Conservation (phyloP, 2,888 invertebrate genomes). For the Abrostola tripartita region DNA sequence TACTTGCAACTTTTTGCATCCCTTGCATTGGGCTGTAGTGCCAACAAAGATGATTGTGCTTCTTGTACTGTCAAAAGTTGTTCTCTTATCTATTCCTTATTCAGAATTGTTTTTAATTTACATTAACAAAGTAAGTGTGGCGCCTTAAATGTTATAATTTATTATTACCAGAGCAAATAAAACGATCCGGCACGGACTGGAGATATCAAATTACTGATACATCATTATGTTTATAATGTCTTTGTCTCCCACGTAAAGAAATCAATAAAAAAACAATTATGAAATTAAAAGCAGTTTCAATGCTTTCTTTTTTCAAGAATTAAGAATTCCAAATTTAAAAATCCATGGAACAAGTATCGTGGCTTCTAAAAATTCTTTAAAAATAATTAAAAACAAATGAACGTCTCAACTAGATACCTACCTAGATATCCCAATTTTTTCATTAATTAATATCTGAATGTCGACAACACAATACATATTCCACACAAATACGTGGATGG, state of each 20-base stretch:
- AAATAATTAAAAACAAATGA: no score
- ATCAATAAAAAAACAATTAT: conserved; percentile 13
- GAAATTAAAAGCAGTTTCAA: conserved; percentile 19
- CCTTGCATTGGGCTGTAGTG: no score
- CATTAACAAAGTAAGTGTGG: background rate
- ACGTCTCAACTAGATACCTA: no score
- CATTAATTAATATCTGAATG: background rate
- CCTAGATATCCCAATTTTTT: background rate
- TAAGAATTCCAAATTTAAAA: background rate
- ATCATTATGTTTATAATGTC: conserved; percentile 41
- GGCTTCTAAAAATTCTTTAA: no score
- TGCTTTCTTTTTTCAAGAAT: background rate
- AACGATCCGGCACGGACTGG: conserved; percentile 28
- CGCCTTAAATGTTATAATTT: conserved; percentile 35
- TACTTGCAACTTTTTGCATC: no score
- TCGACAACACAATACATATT: background rate
- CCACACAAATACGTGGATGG: conserved; percentile 4
- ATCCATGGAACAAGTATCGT: background rate
- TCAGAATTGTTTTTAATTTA: background rate
- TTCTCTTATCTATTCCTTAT: background rate
- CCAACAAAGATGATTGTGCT: no score
- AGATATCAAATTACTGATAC: conserved; percentile 45
- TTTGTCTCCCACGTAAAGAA: conserved; percentile 36
- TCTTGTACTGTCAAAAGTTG: no score
- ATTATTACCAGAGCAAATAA: conserved; percentile 36